A percentile compares a stretch with the other conserved stretches of the same genome.
Conservation (phyloP, 1,140 invertebrate genomes). For the Brachionus sp. region DNA sequence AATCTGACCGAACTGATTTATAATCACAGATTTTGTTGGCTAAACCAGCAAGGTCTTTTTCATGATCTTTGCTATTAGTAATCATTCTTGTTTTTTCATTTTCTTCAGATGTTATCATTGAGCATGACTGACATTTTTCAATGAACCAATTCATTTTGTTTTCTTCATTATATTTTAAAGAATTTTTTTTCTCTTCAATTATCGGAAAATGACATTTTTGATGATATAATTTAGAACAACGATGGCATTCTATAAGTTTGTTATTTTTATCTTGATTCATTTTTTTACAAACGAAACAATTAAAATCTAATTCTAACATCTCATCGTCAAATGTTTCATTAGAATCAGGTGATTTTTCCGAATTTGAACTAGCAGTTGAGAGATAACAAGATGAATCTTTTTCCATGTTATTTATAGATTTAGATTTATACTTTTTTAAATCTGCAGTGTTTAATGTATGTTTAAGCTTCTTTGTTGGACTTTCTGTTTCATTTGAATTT, state of each 20-base stretch:
- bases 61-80: background rate
- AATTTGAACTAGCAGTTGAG: background rate
- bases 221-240: slow-evolving; percentile 1
- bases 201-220: background rate
- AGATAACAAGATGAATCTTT: background rate
- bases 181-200: background rate
- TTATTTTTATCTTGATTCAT: slow-evolving; percentile 3
- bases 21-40: background rate
- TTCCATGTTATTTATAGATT: background rate
- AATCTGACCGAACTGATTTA: background rate
- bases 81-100: background rate
- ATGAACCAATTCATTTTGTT: background rate
- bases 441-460: background rate
- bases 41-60: background rate
- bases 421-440: background rate
- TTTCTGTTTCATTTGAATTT: background rate
- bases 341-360: background rate
- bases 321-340: background rate
- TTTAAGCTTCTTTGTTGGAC: background rate
- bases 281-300: slow-evolving; percentile 21
- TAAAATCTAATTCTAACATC: slow-evolving; percentile 7
- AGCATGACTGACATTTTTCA: slow-evolving; percentile 6
- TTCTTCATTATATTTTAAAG: background rate
- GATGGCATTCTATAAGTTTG: slow-evolving; percentile 7
- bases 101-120: background rate